Evolutionary conservation across 1,140 invertebrate genomes (phyloP).

Genomic region (Psilanteris sp.): DNA sequence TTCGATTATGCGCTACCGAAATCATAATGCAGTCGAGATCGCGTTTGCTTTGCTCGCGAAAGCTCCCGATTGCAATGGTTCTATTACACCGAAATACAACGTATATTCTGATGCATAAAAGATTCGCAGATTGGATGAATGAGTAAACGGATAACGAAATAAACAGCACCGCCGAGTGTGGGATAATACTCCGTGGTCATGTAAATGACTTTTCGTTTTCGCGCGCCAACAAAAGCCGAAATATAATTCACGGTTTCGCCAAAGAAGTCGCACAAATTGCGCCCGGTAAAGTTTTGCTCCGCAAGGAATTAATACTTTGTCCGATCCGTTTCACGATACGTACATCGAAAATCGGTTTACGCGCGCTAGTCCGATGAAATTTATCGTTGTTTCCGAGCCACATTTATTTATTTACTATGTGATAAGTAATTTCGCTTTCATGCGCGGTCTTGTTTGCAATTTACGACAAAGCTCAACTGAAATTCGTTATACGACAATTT

Average conservation of each 20-base stretch:
- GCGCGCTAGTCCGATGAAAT: conserved; percentile 16
- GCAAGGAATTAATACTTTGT: conserved; percentile 18
- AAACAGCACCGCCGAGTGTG: conserved; percentile 1
- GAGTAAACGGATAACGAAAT: conserved; percentile 21
- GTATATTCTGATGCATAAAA: conserved; percentile 24
- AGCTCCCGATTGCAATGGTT: conserved; percentile 11
- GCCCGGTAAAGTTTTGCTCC: neutral
- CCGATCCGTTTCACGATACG: conserved; percentile 12
- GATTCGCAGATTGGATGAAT: conserved; percentile 26
- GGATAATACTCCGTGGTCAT: conserved; percentile 5
- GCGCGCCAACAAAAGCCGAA: no score
- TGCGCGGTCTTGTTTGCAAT: neutral
- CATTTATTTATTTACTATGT: conserved; percentile 13
- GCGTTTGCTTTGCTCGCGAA: conserved; percentile 10
- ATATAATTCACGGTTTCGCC: conserved; percentile 8
- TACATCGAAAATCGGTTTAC: conserved; percentile 36
- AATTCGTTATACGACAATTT: no score
- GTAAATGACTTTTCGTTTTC: conserved; percentile 23
- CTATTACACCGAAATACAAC: conserved; percentile 11
- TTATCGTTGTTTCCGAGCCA: conserved; percentile 3
- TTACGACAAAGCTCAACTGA: no score
- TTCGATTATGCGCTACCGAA: conserved; percentile 17
- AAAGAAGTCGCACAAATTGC: conserved; percentile 41
- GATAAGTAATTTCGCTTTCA: conserved; percentile 22
- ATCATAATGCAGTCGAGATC: conserved; percentile 5